Evolutionary conservation across 2,797 vertebrate species (phyloP).

Genomic region (Spinus olivaceus): DNA sequence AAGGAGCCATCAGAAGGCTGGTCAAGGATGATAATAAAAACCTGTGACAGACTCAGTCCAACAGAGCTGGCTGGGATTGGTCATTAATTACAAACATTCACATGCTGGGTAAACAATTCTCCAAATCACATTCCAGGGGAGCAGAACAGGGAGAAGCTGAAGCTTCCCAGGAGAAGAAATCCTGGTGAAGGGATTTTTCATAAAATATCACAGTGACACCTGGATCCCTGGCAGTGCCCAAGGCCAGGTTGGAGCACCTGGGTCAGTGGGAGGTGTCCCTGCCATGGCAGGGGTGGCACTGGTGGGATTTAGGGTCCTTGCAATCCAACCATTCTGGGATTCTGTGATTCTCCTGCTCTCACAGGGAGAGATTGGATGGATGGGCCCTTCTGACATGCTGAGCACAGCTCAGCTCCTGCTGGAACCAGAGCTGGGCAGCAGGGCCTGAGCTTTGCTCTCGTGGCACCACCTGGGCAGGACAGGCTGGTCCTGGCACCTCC

Average conservation of each 20-base stretch:
- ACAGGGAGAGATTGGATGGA: too few relatives aligned
- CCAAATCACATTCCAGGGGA: too few relatives aligned
- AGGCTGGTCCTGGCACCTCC: background rate
- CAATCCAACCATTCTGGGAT: background rate
- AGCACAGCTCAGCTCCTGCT: fast-evolving
- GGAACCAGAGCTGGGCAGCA: background rate
- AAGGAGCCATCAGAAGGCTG: too few relatives aligned
- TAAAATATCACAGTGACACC: background rate
- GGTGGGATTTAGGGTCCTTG: background rate
- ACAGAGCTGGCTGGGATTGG: too few relatives aligned
- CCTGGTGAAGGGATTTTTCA: too few relatives aligned
- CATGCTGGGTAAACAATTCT: too few relatives aligned
- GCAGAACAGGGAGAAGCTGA: too few relatives aligned
- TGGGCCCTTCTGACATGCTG: background rate
- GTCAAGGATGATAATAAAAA: too few relatives aligned
- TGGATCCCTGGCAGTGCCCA: background rate
- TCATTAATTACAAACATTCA: too few relatives aligned
- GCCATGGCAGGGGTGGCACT: background rate
- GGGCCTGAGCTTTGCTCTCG: background rate
- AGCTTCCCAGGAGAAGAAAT: too few relatives aligned
- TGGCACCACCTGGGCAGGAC: fast-evolving
- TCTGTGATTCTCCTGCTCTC: background rate
- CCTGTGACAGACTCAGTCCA: too few relatives aligned
- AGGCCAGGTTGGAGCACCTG: background rate
- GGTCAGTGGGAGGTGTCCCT: background rate